Conservation (phyloP, 1,140 invertebrate genomes). For the Scaptomyza montana region DNA sequence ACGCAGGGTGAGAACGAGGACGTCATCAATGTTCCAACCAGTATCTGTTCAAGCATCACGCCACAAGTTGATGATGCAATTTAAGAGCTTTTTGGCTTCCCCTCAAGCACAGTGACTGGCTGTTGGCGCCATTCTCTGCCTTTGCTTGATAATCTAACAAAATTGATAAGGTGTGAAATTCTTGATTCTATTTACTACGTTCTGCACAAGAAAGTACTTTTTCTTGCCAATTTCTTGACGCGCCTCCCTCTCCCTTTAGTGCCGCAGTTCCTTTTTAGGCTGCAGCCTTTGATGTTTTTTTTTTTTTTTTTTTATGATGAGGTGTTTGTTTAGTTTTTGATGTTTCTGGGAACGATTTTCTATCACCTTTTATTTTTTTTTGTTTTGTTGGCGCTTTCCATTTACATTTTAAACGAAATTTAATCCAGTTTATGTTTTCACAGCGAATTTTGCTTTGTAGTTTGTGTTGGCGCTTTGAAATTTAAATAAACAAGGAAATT, state of each 20-base stretch:
- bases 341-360: slow-evolving; percentile 36
- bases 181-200: slow-evolving; percentile 79
- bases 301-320: slow-evolving; percentile 57
- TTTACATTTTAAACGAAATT: slow-evolving; percentile 83
- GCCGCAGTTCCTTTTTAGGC: slow-evolving; percentile 27
- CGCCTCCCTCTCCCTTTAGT: not conserved
- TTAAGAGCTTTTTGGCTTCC: slow-evolving; percentile 48
- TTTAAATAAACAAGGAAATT: slow-evolving; percentile 82
- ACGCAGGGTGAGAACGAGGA: slow-evolving; percentile 25
- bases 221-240: slow-evolving; percentile 47
- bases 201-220: slow-evolving; percentile 60
- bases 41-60: slow-evolving; percentile 9
- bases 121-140: slow-evolving; percentile 41
- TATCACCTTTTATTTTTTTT: slow-evolving; percentile 31
- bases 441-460: slow-evolving; percentile 31
- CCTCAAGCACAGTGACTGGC: slow-evolving; percentile 16
- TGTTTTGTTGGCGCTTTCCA: slow-evolving; percentile 40
- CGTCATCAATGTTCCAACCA: slow-evolving; percentile 45
- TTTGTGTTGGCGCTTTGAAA: slow-evolving; percentile 66
- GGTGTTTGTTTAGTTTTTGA: slow-evolving; percentile 81
- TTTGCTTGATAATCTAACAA: slow-evolving; percentile 75
- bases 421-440: slow-evolving; percentile 70
- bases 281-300: slow-evolving; percentile 61
- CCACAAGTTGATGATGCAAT: slow-evolving; percentile 70
- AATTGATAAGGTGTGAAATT: slow-evolving; percentile 82